These are phyloP conservation scores for Sycophaga agraensis DNA, from an alignment of 1,140 invertebrate genomes.

Conservation along the genomic window DNA sequence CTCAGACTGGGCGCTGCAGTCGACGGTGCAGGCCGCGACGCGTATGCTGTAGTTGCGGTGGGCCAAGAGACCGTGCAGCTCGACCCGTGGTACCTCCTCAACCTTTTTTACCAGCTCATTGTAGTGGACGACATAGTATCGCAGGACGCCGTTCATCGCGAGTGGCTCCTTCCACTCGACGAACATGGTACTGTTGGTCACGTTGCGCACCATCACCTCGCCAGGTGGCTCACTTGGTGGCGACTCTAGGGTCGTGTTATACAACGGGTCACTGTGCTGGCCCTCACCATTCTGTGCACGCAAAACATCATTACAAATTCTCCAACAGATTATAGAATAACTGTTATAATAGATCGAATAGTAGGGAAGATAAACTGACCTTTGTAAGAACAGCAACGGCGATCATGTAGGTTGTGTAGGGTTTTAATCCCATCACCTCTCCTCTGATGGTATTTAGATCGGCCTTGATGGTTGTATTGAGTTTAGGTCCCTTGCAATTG, in stretches of 20 bases:
- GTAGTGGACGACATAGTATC: conserved; percentile 69
- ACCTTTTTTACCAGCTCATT: conserved; percentile 37
- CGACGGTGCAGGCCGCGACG: conserved; percentile 71
- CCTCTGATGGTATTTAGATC: conserved; percentile 49
- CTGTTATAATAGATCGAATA: no score
- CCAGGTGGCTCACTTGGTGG: conserved; percentile 61
- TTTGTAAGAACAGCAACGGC: conserved; percentile 72
- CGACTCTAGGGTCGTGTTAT: conserved; percentile 75
- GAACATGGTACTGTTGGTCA: conserved; percentile 67
- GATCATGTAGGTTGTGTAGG: conserved; percentile 78
- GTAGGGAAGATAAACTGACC: background rate
- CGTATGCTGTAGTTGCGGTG: conserved; percentile 67
- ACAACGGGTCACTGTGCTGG: conserved; percentile 66
- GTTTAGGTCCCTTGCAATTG: conserved; percentile 52
- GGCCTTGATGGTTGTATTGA: conserved; percentile 57
- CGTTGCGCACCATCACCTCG: conserved; percentile 61
- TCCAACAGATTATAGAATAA: no score
- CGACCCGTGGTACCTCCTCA: conserved; percentile 34
- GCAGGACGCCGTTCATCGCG: conserved; percentile 73
- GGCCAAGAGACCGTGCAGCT: conserved; percentile 34
- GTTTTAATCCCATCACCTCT: conserved; percentile 60
- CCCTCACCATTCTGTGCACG: conserved; percentile 64
- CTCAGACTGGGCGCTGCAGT: conserved; percentile 61
- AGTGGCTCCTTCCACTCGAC: conserved; percentile 71
- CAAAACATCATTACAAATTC: no score